Percentiles rank a stretch among this genome's conserved stretches.
Evolutionary conservation across 2,888 invertebrate genomes (phyloP).

Genomic region (Sicus ferrugineus): DNA sequence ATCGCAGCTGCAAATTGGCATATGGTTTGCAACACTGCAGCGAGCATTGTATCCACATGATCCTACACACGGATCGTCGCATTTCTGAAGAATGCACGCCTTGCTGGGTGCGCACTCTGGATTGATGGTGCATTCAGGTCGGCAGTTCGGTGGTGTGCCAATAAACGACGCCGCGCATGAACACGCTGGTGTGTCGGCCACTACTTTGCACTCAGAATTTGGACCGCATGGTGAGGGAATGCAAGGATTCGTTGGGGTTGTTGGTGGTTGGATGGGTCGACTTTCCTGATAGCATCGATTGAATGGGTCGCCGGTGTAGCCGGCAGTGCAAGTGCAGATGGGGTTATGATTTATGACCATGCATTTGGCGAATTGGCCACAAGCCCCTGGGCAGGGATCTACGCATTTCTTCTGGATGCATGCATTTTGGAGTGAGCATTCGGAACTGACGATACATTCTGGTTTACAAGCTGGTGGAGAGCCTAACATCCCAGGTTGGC

Average conservation of each 20-base stretch:
- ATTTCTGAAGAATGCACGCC: constrained; percentile 72
- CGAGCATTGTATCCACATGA: constrained; percentile 71
- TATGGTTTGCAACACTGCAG: constrained; percentile 74
- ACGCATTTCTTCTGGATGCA: constrained; percentile 79
- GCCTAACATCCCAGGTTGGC: constrained; percentile 75
- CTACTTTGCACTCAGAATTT: constrained; percentile 70
- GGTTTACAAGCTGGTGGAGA: constrained; percentile 79
- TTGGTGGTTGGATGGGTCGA: constrained; percentile 45
- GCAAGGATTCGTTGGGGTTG: constrained; percentile 68
- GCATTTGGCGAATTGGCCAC: constrained; percentile 79
- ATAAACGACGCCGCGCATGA: constrained; percentile 69
- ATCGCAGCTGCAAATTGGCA: constrained; percentile 79
- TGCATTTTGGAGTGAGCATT: constrained; percentile 76
- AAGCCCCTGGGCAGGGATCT: constrained; percentile 80
- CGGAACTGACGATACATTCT: constrained; percentile 81
- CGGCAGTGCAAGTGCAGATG: constrained; percentile 76
- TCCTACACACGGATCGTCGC: constrained; percentile 72
- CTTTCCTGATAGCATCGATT: constrained; percentile 69
- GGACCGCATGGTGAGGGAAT: constrained; percentile 73
- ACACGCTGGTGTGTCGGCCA: constrained; percentile 69
- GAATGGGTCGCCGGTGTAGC: constrained; percentile 79
- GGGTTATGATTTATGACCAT: constrained; percentile 85
- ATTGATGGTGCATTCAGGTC: constrained; percentile 73
- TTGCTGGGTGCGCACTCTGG: constrained; percentile 72
- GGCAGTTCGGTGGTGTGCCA: constrained; percentile 73